Evolutionary conservation across 2,113 vertebrate species (phyloP).

Genomic region (Mystacornis crossleyi): DNA sequence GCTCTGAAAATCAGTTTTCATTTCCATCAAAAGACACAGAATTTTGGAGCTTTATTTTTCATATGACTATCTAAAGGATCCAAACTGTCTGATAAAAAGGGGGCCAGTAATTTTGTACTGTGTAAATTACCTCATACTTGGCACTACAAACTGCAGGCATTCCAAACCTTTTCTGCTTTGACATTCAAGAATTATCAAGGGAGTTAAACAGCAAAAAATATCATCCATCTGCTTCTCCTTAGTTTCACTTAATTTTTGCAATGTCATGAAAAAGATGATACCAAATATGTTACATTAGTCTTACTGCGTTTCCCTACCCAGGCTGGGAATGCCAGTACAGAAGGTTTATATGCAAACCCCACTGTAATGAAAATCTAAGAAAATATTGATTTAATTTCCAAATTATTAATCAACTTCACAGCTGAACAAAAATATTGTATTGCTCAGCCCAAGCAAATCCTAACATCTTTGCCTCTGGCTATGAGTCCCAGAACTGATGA

Average conservation of each 20-base stretch:
- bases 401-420: slow-evolving; percentile 81
- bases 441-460: slow-evolving; percentile 76
- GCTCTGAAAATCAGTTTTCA: not conserved
- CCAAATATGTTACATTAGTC: not conserved
- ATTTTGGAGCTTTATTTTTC: not conserved
- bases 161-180: not conserved
- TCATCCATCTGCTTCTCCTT: not conserved
- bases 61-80: not conserved
- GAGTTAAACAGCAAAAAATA: not conserved
- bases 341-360: not conserved
- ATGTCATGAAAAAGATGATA: not conserved
- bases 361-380: slow-evolving; percentile 56
- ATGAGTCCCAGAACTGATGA: slow-evolving; percentile 56
- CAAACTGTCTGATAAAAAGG: not conserved
- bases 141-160: not conserved
- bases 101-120: not conserved
- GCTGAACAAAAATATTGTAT: slow-evolving; percentile 73
- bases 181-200: not conserved
- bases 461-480: slow-evolving; percentile 67
- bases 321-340: not conserved
- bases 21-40: not conserved
- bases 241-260: not conserved
- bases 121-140: not conserved
- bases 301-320: not conserved
- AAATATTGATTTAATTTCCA: slow-evolving; percentile 80